These are phyloP conservation scores for Ptiloglossa arizonensis DNA, from an alignment of 1,140 invertebrate genomes.

Conservation along the genomic window DNA sequence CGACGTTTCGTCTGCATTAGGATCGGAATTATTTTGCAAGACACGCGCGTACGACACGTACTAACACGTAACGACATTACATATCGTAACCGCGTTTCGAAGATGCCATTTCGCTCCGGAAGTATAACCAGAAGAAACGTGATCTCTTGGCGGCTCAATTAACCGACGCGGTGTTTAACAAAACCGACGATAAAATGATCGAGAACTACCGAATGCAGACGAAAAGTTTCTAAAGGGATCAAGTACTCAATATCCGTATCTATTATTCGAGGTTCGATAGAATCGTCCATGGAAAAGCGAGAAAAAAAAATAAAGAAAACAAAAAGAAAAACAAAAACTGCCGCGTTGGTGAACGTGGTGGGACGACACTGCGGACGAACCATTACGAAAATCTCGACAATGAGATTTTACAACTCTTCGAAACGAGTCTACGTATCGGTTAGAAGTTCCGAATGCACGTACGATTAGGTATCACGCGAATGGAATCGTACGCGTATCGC, in stretches of 20 bases:
- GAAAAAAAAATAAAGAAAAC: neutral
- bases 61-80: neutral
- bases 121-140: neutral
- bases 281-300: neutral
- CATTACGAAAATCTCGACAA: neutral
- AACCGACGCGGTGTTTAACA: neutral
- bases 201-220: conserved; percentile 12
- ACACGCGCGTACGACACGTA: neutral
- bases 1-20: conserved; percentile 36
- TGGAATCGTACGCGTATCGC: conserved; percentile 22
- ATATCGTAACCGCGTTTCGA: conserved; percentile 12
- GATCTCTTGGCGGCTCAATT: neutral
- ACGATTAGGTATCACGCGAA: conserved; percentile 5
- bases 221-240: conserved; percentile 40
- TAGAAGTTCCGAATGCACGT: neutral
- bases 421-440: conserved; percentile 18
- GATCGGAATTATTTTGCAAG: neutral
- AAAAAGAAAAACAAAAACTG: neutral
- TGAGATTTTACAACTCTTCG: conserved; percentile 36
- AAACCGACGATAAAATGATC: neutral
- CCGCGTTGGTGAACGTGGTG: conserved; percentile 12
- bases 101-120: neutral
- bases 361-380: neutral
- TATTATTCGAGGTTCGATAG: conserved; percentile 18
- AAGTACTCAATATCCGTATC: conserved; percentile 25